Evolutionary conservation across 2,797 vertebrate genomes (phyloP).

Genomic region (Anguilla megastoma): DNA sequence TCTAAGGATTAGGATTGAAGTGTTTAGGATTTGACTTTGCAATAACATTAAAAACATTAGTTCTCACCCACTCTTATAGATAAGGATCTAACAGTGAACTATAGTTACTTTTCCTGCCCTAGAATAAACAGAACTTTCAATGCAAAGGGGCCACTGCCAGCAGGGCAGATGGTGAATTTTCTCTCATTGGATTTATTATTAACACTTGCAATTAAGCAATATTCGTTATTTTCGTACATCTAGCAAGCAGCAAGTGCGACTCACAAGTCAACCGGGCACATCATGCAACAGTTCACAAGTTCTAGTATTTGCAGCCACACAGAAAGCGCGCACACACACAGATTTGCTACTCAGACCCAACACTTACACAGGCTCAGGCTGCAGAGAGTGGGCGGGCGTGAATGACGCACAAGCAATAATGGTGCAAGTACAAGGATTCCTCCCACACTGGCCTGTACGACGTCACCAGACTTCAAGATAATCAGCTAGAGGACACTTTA

Average conservation of each 20-base stretch:
- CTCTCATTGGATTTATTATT: not conserved
- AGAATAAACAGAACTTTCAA: not conserved
- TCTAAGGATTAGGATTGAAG: not conserved
- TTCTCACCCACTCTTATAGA: not conserved
- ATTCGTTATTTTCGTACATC: not conserved
- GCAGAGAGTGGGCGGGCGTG: conserved; percentile 7
- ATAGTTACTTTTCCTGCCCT: not conserved
- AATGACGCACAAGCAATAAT: conserved; percentile 18
- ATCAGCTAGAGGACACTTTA: conserved; percentile 5
- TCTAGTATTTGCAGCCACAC: not conserved
- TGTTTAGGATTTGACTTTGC: not conserved
- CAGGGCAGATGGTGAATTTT: not conserved
- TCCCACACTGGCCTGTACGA: conserved; percentile 13
- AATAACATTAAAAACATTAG: not conserved
- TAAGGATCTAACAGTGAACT: not conserved
- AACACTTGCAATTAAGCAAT: not conserved
- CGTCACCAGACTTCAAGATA: not conserved
- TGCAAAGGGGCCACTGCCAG: not conserved
- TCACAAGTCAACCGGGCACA: not conserved
- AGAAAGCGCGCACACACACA: not conserved
- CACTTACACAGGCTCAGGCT: not conserved
- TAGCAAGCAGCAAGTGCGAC: not conserved
- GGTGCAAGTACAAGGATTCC: not conserved
- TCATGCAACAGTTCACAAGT: not conserved
- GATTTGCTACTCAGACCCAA: no score